These are phyloP conservation scores for Megastigmus dorsalis DNA, from an alignment of 2,888 invertebrate genomes.

Conservation along the genomic window DNA sequence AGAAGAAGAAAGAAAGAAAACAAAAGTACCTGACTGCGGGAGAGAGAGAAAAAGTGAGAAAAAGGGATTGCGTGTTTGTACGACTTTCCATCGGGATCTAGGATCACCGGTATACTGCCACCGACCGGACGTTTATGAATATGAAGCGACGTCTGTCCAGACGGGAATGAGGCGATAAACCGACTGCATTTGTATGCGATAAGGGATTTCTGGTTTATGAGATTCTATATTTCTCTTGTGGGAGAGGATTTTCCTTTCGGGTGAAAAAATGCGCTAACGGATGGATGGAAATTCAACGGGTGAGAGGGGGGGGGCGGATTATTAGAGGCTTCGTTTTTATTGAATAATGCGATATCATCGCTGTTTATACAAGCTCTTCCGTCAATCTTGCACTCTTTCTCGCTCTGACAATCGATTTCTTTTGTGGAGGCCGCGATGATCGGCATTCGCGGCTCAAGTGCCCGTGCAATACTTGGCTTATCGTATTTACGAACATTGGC, in stretches of 20 bases:
- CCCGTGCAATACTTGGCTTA: not conserved
- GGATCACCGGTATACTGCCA: not conserved
- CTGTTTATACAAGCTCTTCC: conserved; percentile 24
- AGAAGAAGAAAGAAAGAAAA: not conserved
- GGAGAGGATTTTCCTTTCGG: conserved; percentile 22
- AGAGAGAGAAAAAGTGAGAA: not conserved
- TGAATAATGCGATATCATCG: conserved; percentile 33
- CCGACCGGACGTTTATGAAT: conserved; percentile 46
- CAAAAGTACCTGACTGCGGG: not conserved
- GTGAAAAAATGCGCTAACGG: too few species aligned
- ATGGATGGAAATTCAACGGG: conserved; percentile 28
- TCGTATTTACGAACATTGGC: conserved; percentile 31
- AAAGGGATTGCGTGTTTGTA: conserved; percentile 32
- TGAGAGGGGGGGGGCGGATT: conserved; percentile 14
- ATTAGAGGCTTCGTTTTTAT: conserved; percentile 42
- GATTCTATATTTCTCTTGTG: conserved; percentile 37
- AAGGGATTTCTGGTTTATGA: conserved; percentile 35
- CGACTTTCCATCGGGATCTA: conserved; percentile 40
- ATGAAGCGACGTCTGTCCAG: conserved; percentile 34
- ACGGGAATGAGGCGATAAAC: conserved; percentile 33
- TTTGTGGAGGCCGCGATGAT: too few species aligned
- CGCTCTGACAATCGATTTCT: too few species aligned
- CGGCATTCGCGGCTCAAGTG: not conserved
- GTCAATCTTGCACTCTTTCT: not conserved
- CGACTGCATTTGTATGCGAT: conserved; percentile 48